These are phyloP conservation scores for Gambelia wislizenii DNA, from an alignment of 2,797 vertebrate species.

Conservation along the genomic window DNA sequence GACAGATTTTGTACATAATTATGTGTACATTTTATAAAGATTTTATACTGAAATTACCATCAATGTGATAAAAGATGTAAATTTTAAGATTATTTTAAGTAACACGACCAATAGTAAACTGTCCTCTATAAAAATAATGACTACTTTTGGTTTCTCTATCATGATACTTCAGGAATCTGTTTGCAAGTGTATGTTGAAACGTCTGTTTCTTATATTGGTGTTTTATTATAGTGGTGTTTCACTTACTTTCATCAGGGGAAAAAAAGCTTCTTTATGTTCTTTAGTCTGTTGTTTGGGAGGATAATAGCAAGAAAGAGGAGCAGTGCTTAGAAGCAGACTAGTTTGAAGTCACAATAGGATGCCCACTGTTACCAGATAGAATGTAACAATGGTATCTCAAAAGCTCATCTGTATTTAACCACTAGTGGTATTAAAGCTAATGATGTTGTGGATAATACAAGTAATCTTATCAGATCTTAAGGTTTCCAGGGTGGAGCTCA, in stretches of 20 bases:
- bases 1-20: not conserved
- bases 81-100: not conserved
- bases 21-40: too few relatives aligned
- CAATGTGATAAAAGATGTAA: too few relatives aligned
- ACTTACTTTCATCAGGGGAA: conserved; percentile 19
- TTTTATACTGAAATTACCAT: too few relatives aligned
- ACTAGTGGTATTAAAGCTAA: conserved; percentile 67
- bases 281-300: conserved; percentile 53
- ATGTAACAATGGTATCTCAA: conserved; percentile 71
- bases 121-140: conserved; percentile 16
- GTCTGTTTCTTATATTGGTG: conserved; percentile 25
- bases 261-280: conserved; percentile 43
- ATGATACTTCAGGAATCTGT: conserved; percentile 31
- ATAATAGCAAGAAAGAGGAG: conserved; percentile 46
- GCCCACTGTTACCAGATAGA: conserved; percentile 65
- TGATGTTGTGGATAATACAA: conserved; percentile 71
- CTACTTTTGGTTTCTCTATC: conserved; percentile 20
- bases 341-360: conserved; percentile 58
- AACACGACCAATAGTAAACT: conserved; percentile 23
- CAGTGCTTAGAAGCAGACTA: conserved; percentile 46
- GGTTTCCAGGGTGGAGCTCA: conserved; percentile 22
- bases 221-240: conserved; percentile 39
- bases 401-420: conserved; percentile 66
- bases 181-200: not conserved
- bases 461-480: conserved; percentile 56